These are phyloP conservation scores for Psettodes erumei DNA, from an alignment of 2,113 vertebrate species.

Conservation along the genomic window DNA sequence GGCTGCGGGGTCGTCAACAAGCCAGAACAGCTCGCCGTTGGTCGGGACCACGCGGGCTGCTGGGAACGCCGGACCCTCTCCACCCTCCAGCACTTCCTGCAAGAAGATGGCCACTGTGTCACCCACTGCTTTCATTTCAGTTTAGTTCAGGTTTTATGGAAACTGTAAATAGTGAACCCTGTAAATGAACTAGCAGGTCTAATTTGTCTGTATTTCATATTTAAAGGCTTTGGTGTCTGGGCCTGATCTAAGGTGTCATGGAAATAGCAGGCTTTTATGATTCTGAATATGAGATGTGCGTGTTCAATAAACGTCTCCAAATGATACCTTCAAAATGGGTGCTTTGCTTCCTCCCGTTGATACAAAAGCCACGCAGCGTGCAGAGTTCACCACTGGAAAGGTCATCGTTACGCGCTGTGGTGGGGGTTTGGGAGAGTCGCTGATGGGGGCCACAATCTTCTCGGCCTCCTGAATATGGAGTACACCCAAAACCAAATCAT, in stretches of 20 bases:
- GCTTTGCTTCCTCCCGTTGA: conserved; percentile 93
- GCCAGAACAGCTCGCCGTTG: conserved; percentile 89
- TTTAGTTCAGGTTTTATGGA: no score
- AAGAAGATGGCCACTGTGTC: conserved; percentile 15
- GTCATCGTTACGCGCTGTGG: conserved; percentile 90
- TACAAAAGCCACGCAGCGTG: conserved; percentile 88
- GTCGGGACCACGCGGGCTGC: conserved; percentile 86
- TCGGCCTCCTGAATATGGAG: conserved; percentile 83
- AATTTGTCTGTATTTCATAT: background rate
- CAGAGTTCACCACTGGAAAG: conserved; percentile 89
- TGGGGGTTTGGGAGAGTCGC: conserved; percentile 92
- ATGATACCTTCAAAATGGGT: conserved; percentile 87
- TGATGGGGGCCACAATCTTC: conserved; percentile 89
- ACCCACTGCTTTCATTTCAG: no score
- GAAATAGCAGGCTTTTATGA: background rate
- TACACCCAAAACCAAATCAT: conserved; percentile 26
- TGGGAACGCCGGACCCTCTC: conserved; percentile 81
- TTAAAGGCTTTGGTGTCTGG: background rate
- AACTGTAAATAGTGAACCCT: background rate
- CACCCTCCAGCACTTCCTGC: conserved; percentile 88
- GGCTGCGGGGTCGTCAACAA: conserved; percentile 90
- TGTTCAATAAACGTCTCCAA: background rate
- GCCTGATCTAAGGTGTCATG: background rate
- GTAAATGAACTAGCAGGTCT: background rate
- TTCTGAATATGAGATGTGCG: background rate